Percentiles rank a stretch among this genome's conserved stretches.
phyloP scores from a whole-genome alignment of 2,888 invertebrate genomes.

The Papilio demoleus region DNA sequence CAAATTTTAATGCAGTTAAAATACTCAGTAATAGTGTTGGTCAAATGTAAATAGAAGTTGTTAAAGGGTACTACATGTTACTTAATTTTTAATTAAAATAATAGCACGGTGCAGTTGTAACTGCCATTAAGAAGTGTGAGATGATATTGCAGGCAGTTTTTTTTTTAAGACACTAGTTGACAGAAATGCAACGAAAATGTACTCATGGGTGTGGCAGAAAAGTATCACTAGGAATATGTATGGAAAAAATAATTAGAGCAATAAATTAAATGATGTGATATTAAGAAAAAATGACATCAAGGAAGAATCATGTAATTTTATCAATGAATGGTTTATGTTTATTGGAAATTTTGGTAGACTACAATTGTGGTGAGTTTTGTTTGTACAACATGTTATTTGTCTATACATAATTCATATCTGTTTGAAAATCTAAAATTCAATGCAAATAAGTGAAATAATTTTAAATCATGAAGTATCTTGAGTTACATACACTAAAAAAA shows the following conservation, averaged over 20 bases:
- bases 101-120: conserved; percentile 38
- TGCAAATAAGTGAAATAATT: too few relatives aligned
- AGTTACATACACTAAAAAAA: too few relatives aligned
- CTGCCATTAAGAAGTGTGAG: conserved; percentile 44
- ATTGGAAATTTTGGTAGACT: too few relatives aligned
- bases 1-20: too few relatives aligned
- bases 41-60: conserved; percentile 32
- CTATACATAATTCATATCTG: too few relatives aligned
- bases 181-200: not conserved
- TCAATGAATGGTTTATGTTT: too few relatives aligned
- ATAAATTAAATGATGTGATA: not conserved
- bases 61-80: conserved; percentile 35
- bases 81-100: conserved; percentile 36
- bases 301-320: too few relatives aligned
- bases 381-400: too few relatives aligned
- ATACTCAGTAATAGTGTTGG: conserved; percentile 19
- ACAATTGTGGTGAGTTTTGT: too few relatives aligned
- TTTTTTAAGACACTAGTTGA: conserved; percentile 5
- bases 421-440: too few relatives aligned
- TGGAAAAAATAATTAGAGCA: conserved; percentile 3
- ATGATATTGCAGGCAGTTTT: conserved; percentile 14
- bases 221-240: not conserved
- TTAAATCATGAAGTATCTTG: too few relatives aligned
- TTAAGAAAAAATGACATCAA: too few relatives aligned
- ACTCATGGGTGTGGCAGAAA: not conserved